Conservation (phyloP, 1,140 invertebrate species). For the Scaptomyza montana region DNA sequence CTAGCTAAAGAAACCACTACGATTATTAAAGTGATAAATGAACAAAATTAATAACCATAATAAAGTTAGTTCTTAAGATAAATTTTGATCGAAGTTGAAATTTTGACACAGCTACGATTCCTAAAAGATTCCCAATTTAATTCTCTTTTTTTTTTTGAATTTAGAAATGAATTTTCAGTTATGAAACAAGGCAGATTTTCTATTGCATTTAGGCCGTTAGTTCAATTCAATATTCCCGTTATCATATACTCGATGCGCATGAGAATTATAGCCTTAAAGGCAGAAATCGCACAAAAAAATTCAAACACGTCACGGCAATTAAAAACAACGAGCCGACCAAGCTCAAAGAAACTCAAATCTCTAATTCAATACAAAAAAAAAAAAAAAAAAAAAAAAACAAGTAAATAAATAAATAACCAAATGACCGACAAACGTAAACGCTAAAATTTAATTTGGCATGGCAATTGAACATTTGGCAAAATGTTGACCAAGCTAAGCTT, state of each 20-base stretch:
- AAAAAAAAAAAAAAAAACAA: slow-evolving; percentile 21
- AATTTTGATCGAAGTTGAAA: too few species aligned
- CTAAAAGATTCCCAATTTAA: too few species aligned
- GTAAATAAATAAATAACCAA: slow-evolving; percentile 32
- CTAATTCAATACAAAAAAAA: slow-evolving; percentile 1
- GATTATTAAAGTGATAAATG: too few species aligned
- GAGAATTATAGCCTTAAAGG: background rate
- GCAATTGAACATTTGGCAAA: slow-evolving; percentile 50
- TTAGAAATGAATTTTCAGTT: too few species aligned
- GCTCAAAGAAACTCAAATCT: background rate
- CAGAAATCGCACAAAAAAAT: slow-evolving; percentile 25
- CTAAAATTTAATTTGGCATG: slow-evolving; percentile 34
- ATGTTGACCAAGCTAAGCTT: slow-evolving; percentile 29
- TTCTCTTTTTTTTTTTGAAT: too few species aligned
- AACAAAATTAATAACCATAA: too few species aligned
- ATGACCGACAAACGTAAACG: slow-evolving; percentile 28
- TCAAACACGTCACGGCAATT: slow-evolving; percentile 78
- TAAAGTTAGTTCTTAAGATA: too few species aligned
- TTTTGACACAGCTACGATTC: too few species aligned
- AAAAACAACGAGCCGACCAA: slow-evolving; percentile 49
- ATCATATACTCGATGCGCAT: background rate
- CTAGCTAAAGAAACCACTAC: too few species aligned
- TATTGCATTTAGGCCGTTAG: background rate
- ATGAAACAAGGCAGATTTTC: too few species aligned
- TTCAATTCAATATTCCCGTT: slow-evolving; percentile 9